Evolutionary conservation across 2,888 invertebrate species (phyloP).

Genomic region (Agonum fuliginosum): DNA sequence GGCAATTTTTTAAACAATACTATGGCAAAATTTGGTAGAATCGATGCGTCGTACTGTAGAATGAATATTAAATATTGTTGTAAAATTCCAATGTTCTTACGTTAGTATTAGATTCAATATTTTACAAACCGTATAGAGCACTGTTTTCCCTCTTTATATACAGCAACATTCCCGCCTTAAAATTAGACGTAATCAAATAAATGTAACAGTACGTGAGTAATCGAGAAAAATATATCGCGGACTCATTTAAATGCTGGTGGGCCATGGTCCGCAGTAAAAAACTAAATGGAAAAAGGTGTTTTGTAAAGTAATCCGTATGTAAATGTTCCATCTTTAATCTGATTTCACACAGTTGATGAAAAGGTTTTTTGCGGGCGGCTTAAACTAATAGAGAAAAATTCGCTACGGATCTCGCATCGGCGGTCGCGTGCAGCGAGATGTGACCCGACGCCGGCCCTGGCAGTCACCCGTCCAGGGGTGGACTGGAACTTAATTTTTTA

Average conservation of each 20-base stretch:
- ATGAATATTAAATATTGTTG: too few species aligned
- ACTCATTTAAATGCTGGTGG: neutral
- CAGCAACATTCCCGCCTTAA: too few species aligned
- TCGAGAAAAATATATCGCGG: slow-evolving; percentile 10
- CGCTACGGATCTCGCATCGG: slow-evolving; percentile 30
- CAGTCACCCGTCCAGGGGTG: neutral
- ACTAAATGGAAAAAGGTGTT: neutral
- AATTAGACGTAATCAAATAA: slow-evolving; percentile 1
- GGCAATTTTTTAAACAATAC: too few species aligned
- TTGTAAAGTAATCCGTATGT: slow-evolving; percentile 36
- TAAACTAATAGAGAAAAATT: slow-evolving; percentile 42
- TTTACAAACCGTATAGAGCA: too few species aligned
- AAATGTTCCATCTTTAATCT: slow-evolving; percentile 23
- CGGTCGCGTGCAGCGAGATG: slow-evolving; percentile 38
- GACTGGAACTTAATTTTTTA: too few species aligned
- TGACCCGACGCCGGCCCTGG: neutral
- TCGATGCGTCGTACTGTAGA: too few species aligned
- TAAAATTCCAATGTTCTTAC: too few species aligned
- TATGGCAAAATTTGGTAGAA: too few species aligned
- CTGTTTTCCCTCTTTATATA: too few species aligned
- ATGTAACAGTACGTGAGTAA: slow-evolving; percentile 5
- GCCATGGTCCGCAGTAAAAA: neutral
- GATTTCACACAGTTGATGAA: slow-evolving; percentile 43
- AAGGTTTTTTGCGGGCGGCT: slow-evolving; percentile 40
- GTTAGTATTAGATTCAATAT: too few species aligned